Evolutionary conservation across 2,797 vertebrate genomes (phyloP), one percentile per base, ranked within the genome.

Genomic region (Oreochromis mossambicus): DNA sequence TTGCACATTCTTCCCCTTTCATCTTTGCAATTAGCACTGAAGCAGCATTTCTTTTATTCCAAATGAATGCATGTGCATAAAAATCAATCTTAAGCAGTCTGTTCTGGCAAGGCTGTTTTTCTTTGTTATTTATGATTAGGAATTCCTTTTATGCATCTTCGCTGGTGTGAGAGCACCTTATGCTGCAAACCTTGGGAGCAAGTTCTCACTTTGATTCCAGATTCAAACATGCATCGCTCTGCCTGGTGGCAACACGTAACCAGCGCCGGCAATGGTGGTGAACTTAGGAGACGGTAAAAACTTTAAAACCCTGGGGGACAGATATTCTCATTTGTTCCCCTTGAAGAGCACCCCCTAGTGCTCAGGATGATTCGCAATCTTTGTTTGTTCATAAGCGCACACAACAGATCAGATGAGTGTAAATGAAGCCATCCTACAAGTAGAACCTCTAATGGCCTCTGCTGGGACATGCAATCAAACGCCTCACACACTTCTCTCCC

Each of bases 51-150:
- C 89, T 94, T 95, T 96, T 90, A 95, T 96, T 96, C 94, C 92
- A 93, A 95, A 96, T 95, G 94, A 96, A 96, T 95, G 94, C 95
- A 96, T 96, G 94, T 95, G 95, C 95, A 97, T 96, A 96, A 94
- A 96, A 96, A 96, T 95, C 94, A 91, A 94, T 91, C 92, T 93
- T 92, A 94, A 94, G 91, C 93, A 93, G 93, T 89, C 83, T 84
- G 78, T 83, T 91, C 89, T 84, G 79, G 94, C 93, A 94, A 95
- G 94, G 94, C 94, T 95, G 94, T 94, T 93, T 95, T 93, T 87
- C 95, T 96, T 96, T 96, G 95, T 96, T 96, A 94, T 96, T 96
- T 94, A 92, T 94, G 92, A 93, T 92, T 89, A 94, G 93, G 90
- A 92, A 88, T 94, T 93, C 89, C 88, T 95, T 93, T 94, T 84